Evolutionary conservation across 1,140 invertebrate genomes (phyloP), one percentile per base, ranked within the genome.

Genomic region (Coelopa frigida): DNA sequence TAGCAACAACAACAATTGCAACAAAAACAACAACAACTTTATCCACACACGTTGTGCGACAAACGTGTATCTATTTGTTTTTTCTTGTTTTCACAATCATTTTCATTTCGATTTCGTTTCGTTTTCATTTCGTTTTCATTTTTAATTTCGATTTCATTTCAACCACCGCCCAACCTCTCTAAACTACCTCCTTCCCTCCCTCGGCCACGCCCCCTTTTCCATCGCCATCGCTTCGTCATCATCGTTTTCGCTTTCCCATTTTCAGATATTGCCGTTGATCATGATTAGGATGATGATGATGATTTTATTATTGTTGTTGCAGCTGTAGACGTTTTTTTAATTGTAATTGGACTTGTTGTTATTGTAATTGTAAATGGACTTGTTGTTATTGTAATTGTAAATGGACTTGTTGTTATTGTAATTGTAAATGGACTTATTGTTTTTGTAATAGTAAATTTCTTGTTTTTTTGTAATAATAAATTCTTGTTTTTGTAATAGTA

Each of bases 21-120:
- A 40, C 15, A 26, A 26, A 40, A 26, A 26, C 38, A 40, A 24
- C 38, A 40, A 40, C 38, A n/a, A 29, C 7, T 29, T 7, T n/a
- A 29, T 29, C 7, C 27, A 7, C 27, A 29, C n/a, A 29, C 27
- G n/a, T 29, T 8, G 7, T 8, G 7, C 7, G 7, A 29, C 27
- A 8, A 29, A 8, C 7, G 27, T 7, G 27, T 29, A 29, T 29
- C 7, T 29, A 36, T 36, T 36, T 36, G 6, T 14, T 6, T 36
- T 27, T 12, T n/a, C 6, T 17, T 14, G 15, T 20, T 7, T 27
- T 27, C 15, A 43, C 23, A 42, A 29, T 2, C 12, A n/a, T 20
- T 15, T 32, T 23, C 8, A 15, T 31, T n/a, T 32, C 17, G 14
- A 7, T 24, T n/a, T 27, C 23, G 14, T 23, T 29, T 20, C 31